Evolutionary conservation across 2,888 invertebrate genomes (phyloP).

Genomic region (Sphaerophoria taeniata): DNA sequence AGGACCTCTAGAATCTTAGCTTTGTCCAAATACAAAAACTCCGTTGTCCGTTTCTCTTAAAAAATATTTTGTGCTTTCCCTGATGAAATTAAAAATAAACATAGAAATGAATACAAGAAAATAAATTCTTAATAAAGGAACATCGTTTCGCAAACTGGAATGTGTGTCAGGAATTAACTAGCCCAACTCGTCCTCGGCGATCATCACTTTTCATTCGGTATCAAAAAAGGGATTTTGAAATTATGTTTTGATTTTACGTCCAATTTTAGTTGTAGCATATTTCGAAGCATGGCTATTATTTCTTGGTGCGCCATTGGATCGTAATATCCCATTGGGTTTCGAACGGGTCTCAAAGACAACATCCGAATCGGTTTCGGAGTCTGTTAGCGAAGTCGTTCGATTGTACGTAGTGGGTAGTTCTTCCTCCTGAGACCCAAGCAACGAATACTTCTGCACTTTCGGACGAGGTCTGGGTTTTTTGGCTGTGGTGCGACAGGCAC

Average conservation of each 20-base stretch:
- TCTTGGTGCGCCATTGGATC: slow-evolving; percentile 76
- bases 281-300: slow-evolving; percentile 79
- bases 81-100: slow-evolving; percentile 23
- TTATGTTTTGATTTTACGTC: slow-evolving; percentile 82
- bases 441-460: slow-evolving; percentile 87
- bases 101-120: slow-evolving; percentile 15
- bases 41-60: background rate
- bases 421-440: slow-evolving; percentile 88
- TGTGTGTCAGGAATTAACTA: slow-evolving; percentile 8
- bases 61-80: slow-evolving; percentile 60
- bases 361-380: slow-evolving; percentile 93
- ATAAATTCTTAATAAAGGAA: slow-evolving; percentile 62
- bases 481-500: slow-evolving; percentile 85
- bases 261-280: slow-evolving; percentile 80
- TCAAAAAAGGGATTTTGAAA: slow-evolving; percentile 4
- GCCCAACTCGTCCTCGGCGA: slow-evolving; percentile 10
- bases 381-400: slow-evolving; percentile 85
- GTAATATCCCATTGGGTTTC: slow-evolving; percentile 80
- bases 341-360: slow-evolving; percentile 90
- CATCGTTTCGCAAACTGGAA: slow-evolving; percentile 57
- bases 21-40: no score
- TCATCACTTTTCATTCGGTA: background rate
- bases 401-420: slow-evolving; percentile 83
- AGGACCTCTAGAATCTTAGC: no score
- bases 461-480: slow-evolving; percentile 84